Conservation (phyloP, 2,113 vertebrate genomes). For the Chloebia gouldiae region DNA sequence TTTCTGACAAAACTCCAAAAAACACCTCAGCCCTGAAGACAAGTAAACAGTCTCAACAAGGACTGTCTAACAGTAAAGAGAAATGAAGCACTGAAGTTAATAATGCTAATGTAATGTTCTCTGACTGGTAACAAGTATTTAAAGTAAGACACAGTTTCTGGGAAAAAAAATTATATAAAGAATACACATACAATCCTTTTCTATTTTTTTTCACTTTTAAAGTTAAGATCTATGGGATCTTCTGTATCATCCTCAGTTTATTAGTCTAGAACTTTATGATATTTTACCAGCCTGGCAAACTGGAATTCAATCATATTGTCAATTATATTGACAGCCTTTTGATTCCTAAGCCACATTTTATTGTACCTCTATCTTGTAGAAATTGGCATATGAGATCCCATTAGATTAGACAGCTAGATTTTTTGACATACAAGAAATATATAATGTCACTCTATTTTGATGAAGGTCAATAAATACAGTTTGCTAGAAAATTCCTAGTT, state of each 20-base stretch:
- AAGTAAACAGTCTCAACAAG: neutral
- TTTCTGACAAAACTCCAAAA: neutral
- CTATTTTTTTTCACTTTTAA: neutral
- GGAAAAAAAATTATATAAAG: neutral
- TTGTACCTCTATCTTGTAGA: conserved; percentile 46
- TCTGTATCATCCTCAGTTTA: neutral
- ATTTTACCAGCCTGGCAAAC: conserved; percentile 43
- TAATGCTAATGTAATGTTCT: neutral
- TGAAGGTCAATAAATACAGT: conserved; percentile 37
- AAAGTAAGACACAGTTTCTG: neutral
- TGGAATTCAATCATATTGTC: conserved; percentile 30
- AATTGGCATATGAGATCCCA: conserved; percentile 50
- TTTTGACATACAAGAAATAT: conserved; percentile 42
- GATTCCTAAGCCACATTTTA: conserved; percentile 59
- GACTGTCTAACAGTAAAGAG: neutral
- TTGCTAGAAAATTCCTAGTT: neutral
- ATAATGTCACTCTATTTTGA: conserved; percentile 53
- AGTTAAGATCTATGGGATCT: neutral
- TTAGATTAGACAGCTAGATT: conserved; percentile 34
- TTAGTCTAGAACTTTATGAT: conserved; percentile 33
- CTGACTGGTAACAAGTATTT: neutral
- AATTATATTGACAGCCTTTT: conserved; percentile 65
- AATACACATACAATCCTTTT: neutral
- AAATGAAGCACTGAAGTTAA: neutral
- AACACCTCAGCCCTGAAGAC: neutral